Evolutionary conservation across 2,797 vertebrate species (phyloP).

Genomic region (Dermochelys coriacea): DNA sequence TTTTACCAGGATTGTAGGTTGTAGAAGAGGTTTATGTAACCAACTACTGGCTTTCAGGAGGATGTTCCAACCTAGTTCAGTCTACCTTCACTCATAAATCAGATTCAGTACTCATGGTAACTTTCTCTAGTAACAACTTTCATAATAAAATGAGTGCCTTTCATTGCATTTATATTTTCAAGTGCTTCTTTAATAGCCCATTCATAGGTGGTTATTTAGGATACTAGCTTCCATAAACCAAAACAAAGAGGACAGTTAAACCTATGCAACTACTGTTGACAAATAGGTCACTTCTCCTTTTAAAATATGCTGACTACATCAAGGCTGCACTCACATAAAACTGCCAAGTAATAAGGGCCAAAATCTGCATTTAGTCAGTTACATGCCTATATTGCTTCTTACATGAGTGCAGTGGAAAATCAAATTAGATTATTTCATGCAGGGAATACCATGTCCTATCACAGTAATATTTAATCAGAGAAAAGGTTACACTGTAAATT

Average conservation of each 20-base stretch:
- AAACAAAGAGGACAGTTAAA: neutral
- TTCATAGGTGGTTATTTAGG: neutral
- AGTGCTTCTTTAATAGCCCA: neutral
- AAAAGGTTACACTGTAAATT: neutral
- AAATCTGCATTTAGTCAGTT: neutral
- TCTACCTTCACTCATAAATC: neutral
- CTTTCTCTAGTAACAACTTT: neutral
- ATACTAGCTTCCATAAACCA: neutral
- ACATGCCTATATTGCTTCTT: fast-evolving
- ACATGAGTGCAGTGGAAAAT: neutral
- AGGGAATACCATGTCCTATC: neutral
- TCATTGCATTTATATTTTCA: neutral
- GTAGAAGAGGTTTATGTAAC: fast-evolving
- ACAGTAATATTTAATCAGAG: neutral
- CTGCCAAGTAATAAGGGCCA: neutral
- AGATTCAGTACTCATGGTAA: neutral
- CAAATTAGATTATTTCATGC: neutral
- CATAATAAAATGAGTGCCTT: neutral
- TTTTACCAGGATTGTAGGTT: neutral
- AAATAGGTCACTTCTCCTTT: neutral
- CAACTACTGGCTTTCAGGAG: neutral
- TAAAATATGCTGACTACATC: neutral
- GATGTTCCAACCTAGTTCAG: neutral
- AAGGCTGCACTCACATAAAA: fast-evolving
- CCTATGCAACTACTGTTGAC: neutral